Evolutionary conservation across 2,888 invertebrate genomes (phyloP).

Genomic region (Agrilus biguttatus): DNA sequence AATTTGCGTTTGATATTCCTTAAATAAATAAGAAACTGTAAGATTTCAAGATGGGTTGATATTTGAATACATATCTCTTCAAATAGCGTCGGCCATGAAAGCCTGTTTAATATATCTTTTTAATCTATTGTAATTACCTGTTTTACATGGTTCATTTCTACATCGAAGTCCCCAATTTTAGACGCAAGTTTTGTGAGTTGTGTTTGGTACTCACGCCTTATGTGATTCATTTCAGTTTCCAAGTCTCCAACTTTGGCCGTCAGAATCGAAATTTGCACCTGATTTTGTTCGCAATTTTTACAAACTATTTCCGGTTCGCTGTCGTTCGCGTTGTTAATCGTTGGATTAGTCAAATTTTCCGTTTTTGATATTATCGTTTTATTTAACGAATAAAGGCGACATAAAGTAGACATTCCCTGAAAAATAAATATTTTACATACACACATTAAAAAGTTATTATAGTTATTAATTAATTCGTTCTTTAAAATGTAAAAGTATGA

Average conservation of each 20-base stretch:
- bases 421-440: not conserved
- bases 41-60: no score
- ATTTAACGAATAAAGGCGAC: conserved; percentile 1
- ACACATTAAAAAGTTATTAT: no score
- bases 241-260: conserved; percentile 11
- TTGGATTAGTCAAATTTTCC: not conserved
- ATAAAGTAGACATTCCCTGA: conserved; percentile 7
- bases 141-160: conserved; percentile 2
- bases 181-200: not conserved
- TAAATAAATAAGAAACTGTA: conserved; percentile 1
- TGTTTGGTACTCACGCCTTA: conserved; percentile 2
- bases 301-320: not conserved
- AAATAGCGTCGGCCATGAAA: no score
- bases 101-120: no score
- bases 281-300: conserved; percentile 12
- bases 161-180: not conserved
- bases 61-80: no score
- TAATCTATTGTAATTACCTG: not conserved
- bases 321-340: not conserved
- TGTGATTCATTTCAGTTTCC: conserved; percentile 5
- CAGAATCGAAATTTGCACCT: conserved; percentile 11
- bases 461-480: no score
- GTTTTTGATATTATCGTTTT: not conserved
- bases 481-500: no score
- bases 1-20: conserved; percentile 4